Base-by-base conservation (phyloP, 1,140 invertebrate species). In the Bombus affinis region DNA sequence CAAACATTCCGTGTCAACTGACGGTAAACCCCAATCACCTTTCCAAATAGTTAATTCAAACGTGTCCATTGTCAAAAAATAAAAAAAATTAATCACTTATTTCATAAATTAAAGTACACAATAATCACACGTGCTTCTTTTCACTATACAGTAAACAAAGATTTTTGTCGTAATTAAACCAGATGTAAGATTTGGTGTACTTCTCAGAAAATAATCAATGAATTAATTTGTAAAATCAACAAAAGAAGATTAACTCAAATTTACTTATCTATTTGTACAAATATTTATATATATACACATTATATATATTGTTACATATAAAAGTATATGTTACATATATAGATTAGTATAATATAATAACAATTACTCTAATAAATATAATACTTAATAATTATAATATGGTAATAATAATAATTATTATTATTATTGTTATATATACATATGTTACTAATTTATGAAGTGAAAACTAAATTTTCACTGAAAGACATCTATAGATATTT, bases 21-120 rank as follows among this genome's bases (percentile, higher is more conserved):
- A 98, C 4, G 98, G 97, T 47, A 98, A 94, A 39, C 97, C 97
- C 97, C 97, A 98, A 92, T 98, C 97, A 22, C 97, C 97, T 94
- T 96, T 96, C 97, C 98, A 98, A 89, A 98, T 96, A 94, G 97
- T 96, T 88, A 98, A 93, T 94, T 97, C 83, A 47, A 83, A 70
- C 25, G 59, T 10, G 65, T 89, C 75, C 78, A 74, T 80, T 75
- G 22, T 42, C 13, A 25, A 37, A 89, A 89, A 57, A 44, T 77
- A 15, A 37, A 59, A 70, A 65, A 75, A 72, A 10, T 37, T 28
- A 0, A 39, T 72, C 42, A 73, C 37, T 83, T 59, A 65, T 65
- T 62, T 65, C 22, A 47, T 47, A 65, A 65, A 37, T 53, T 62
- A 44, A 71, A 62, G 15, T 57, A 79, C 12, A 65, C 75, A 44